Evolutionary conservation across 2,888 invertebrate genomes (phyloP).

Genomic region (Drosophila formosana): DNA sequence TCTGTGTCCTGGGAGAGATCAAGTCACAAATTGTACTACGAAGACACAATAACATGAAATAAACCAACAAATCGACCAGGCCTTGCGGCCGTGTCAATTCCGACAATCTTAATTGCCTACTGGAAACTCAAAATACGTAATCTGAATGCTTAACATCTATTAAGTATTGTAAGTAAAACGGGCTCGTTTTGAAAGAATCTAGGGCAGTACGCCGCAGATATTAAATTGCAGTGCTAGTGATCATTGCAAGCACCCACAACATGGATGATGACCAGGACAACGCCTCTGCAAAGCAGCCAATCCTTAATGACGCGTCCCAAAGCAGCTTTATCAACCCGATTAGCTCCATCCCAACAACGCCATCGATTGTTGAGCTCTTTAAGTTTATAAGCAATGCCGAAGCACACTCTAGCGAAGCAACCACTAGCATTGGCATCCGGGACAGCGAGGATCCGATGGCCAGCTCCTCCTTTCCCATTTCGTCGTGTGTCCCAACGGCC

Average conservation of each 20-base stretch:
- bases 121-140: conserved; percentile 25
- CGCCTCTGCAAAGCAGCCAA: conserved; percentile 17
- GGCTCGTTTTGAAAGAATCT: conserved; percentile 24
- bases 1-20: conserved; percentile 5
- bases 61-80: conserved; percentile 32
- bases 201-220: conserved; percentile 18
- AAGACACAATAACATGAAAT: conserved; percentile 5
- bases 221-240: conserved; percentile 11
- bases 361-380: conserved; percentile 14
- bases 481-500: not conserved
- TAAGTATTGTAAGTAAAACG: conserved; percentile 19
- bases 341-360: not conserved
- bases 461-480: conserved; percentile 28
- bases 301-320: conserved; percentile 1
- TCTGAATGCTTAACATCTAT: conserved; percentile 15
- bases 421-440: not conserved
- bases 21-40: not conserved
- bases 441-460: conserved; percentile 27
- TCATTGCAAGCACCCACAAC: conserved; percentile 5
- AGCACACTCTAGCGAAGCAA: not conserved
- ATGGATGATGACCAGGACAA: conserved; percentile 34
- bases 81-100: conserved; percentile 20
- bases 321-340: not conserved
- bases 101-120: not conserved
- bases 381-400: conserved; percentile 2